phyloP scores from a whole-genome alignment of 2,113 vertebrate species.

The Nesospiza acunhae region DNA sequence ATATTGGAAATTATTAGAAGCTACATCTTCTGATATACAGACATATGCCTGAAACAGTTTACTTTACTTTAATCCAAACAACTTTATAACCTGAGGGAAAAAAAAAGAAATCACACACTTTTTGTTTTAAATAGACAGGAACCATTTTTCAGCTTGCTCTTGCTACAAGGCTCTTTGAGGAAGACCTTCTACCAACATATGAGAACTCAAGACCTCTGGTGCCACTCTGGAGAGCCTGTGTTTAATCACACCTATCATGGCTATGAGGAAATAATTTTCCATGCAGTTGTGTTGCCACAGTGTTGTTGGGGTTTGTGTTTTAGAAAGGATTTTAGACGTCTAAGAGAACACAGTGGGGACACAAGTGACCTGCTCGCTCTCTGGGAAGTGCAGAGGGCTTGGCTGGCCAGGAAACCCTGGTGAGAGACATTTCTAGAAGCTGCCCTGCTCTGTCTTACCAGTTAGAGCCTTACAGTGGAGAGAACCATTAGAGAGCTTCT shows the following conservation, averaged over 20 bases:
- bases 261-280: neutral
- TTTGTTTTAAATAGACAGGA: neutral
- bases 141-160: neutral
- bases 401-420: neutral
- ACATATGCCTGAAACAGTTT: neutral
- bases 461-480: neutral
- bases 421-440: neutral
- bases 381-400: neutral
- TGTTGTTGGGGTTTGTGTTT: neutral
- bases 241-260: neutral
- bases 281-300: neutral
- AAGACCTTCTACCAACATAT: fast-evolving
- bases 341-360: neutral
- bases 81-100: neutral
- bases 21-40: neutral
- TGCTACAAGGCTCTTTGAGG: neutral
- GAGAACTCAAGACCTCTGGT: neutral
- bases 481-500: neutral
- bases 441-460: neutral
- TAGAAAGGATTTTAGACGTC: neutral
- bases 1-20: neutral
- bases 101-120: too few relatives aligned
- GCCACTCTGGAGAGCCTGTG: neutral
- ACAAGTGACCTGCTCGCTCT: neutral
- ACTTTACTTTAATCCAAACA: neutral